Base-by-base conservation (phyloP, 2,113 vertebrate species). In the Chrysochloris asiatica region DNA sequence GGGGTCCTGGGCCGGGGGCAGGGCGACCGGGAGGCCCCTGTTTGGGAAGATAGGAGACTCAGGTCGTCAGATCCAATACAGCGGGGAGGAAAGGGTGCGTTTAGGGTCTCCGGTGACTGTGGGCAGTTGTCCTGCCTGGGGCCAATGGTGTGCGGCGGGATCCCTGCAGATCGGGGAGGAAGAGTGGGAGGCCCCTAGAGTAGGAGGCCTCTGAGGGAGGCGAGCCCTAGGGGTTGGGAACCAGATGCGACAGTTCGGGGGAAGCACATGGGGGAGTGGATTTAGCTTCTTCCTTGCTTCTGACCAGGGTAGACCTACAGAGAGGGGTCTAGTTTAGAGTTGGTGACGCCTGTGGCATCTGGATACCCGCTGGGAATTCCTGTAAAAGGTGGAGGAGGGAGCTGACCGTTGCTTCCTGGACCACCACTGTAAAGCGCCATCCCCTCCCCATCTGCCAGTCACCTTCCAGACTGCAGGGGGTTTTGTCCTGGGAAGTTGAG, bases 401-500 rank as follows among this genome's bases (percentile, higher is more conserved):
- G 82, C 78, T 0, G 47, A 47, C 75, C 13, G 8, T n/a, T 8
- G 89, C 90, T 91, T 90, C 59, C 88, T 92, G 36, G 8, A 8
- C 8, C 0, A 41, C 72, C 22, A 2, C 65, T 73, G 80, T 48
- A 47, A 52, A 48, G 65, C 17, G 21, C 50, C n/a, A 30, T 75
- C 72, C 63, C 48, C 48, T 84, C 63, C n/a, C 6, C 24, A 5
- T 13, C 9, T 19, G 83, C 83, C 76, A 6, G 76, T 73, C 88
- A 26, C 77, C 88, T 36, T 59, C 16, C 33, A 0, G 63, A 26
- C 86, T 59, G 85, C 91, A 22, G 83, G 28, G 93, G 48, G 63
- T 89, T 61, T 50, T 83, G 47, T 71, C 38, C 76, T 81, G 65
- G 83, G 36, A 93, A 91, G 82, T 91, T 92, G 56, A 26, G 63